Conservation (phyloP, 2,888 invertebrate genomes). For the Macaria liturata region DNA sequence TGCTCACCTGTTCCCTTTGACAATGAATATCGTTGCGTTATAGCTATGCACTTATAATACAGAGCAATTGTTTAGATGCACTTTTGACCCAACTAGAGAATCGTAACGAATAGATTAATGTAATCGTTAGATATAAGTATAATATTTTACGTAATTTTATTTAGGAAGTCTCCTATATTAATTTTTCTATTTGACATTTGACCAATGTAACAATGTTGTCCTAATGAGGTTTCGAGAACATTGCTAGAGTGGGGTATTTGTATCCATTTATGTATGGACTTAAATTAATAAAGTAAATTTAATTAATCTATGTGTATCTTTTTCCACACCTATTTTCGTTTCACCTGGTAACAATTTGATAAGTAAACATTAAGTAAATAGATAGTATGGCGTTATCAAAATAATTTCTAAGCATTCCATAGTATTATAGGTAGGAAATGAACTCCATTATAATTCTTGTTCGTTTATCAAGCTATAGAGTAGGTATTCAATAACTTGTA, state of each 20-base stretch:
- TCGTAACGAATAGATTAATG: constrained; percentile 48
- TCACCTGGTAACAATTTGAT: too few relatives aligned
- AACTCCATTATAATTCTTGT: too few relatives aligned
- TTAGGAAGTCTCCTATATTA: constrained; percentile 61
- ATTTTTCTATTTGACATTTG: constrained; percentile 74
- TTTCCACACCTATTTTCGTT: not conserved
- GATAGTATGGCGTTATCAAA: too few relatives aligned
- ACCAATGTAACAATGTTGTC: constrained; percentile 71
- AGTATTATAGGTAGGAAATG: too few relatives aligned
- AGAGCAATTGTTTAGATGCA: constrained; percentile 36
- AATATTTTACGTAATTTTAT: constrained; percentile 65
- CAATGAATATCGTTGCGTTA: constrained; percentile 17
- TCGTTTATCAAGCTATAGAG: too few relatives aligned
- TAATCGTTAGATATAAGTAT: constrained; percentile 61
- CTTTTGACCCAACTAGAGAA: constrained; percentile 33
- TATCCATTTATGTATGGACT: constrained; percentile 75
- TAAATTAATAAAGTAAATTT: constrained; percentile 65
- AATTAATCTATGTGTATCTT: constrained; percentile 47
- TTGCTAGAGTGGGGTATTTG: constrained; percentile 68
- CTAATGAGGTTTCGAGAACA: constrained; percentile 53
- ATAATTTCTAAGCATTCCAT: too few relatives aligned
- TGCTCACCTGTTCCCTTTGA: constrained; percentile 6
- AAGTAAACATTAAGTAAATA: too few relatives aligned
- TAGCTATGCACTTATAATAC: constrained; percentile 29
- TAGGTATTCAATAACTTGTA: too few relatives aligned